A percentile compares a stretch with the other conserved stretches of the same genome.
phyloP scores from a whole-genome alignment of 2,888 invertebrate species.

The Oscheius sp. region DNA sequence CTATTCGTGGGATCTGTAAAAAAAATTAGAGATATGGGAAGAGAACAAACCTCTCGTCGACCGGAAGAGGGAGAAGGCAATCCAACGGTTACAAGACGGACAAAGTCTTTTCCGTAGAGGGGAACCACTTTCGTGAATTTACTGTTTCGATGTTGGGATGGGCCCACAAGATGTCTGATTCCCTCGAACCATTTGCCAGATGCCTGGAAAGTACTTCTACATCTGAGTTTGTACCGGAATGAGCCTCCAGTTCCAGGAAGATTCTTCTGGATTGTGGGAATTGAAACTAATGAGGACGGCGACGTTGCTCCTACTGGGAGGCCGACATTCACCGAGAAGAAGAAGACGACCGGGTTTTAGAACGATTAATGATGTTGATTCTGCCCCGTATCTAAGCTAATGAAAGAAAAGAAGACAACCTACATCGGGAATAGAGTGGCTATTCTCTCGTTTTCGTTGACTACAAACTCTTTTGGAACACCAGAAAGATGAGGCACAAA shows the following conservation, averaged over 20 bases:
- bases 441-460: neutral
- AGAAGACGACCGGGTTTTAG: constrained; percentile 7
- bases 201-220: neutral
- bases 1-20: neutral
- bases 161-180: neutral
- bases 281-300: constrained; percentile 10
- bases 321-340: constrained; percentile 9
- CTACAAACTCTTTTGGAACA: constrained; percentile 1
- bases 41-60: neutral
- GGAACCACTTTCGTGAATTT: constrained; percentile 14
- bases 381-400: neutral
- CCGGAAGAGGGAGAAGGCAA: constrained; percentile 1
- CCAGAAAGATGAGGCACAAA: constrained; percentile 10
- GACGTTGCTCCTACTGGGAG: neutral
- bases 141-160: constrained; percentile 6
- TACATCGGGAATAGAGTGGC: constrained; percentile 13
- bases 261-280: constrained; percentile 2
- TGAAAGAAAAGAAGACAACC: neutral
- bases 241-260: constrained; percentile 5
- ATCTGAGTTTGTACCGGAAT: neutral
- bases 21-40: neutral
- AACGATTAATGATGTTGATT: constrained; percentile 8
- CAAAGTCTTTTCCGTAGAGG: neutral
- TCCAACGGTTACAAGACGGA: constrained; percentile 22
- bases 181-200: constrained; percentile 9